phyloP scores from a whole-genome alignment of 2,888 invertebrate genomes.

The Macropis europaea region DNA sequence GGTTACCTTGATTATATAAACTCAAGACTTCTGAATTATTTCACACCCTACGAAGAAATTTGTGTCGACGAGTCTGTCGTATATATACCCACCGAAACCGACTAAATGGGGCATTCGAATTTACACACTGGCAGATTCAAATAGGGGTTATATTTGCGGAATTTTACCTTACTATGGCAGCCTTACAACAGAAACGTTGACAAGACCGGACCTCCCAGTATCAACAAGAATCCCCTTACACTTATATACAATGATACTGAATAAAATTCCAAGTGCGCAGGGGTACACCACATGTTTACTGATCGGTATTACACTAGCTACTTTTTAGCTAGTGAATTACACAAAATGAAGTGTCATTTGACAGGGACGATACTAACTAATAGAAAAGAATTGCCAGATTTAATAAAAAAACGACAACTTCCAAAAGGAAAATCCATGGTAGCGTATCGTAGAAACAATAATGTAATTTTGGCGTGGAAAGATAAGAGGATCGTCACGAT shows the following conservation, averaged over 20 bases:
- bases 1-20: constrained; percentile 4
- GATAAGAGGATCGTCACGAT: too few relatives aligned
- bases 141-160: constrained; percentile 16
- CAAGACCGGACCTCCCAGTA: constrained; percentile 45
- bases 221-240: constrained; percentile 33
- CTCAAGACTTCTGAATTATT: neutral
- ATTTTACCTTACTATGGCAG: too few relatives aligned
- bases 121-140: constrained; percentile 24
- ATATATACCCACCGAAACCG: neutral
- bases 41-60: neutral
- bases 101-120: constrained; percentile 1
- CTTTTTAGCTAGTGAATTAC: too few relatives aligned
- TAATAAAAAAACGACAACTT: too few relatives aligned
- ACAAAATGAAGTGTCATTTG: too few relatives aligned
- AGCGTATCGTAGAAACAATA: too few relatives aligned
- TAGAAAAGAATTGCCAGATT: too few relatives aligned
- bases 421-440: too few relatives aligned
- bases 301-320: constrained; percentile 11
- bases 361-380: too few relatives aligned
- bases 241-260: constrained; percentile 1
- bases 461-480: too few relatives aligned
- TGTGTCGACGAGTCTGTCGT: neutral
- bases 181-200: constrained; percentile 39
- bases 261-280: constrained; percentile 11
- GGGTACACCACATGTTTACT: constrained; percentile 15